phyloP scores from a whole-genome alignment of 2,113 vertebrate species.

The Daphoenositta chrysoptera region DNA sequence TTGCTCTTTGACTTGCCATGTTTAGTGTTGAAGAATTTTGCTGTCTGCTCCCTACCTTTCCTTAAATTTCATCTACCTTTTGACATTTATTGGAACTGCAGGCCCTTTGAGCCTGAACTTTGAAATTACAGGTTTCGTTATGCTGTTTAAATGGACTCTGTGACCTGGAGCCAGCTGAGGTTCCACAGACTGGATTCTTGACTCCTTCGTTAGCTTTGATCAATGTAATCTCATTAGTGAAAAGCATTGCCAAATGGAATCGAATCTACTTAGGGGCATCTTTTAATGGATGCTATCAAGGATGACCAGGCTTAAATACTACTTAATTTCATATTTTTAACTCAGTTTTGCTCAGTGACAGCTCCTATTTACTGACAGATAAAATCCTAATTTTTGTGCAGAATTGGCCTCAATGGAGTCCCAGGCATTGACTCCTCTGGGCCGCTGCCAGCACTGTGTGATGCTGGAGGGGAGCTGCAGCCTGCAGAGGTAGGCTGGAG shows the following conservation, averaged over 20 bases:
- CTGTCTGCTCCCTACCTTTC: background rate
- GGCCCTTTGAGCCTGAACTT: background rate
- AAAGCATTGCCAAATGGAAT: constrained; percentile 36
- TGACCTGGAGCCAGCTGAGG: constrained; percentile 17
- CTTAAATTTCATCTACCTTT: background rate
- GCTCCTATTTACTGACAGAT: constrained; percentile 13
- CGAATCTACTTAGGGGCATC: background rate
- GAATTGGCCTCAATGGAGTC: background rate
- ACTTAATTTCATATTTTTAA: constrained; percentile 57
- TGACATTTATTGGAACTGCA: constrained; percentile 8
- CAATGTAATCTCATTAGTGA: constrained; percentile 37
- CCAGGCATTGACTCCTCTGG: background rate
- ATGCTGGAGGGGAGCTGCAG: background rate
- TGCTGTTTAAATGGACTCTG: background rate
- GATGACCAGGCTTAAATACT: constrained; percentile 20
- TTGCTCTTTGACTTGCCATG: background rate
- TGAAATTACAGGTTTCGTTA: constrained; percentile 18
- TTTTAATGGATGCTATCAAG: constrained; percentile 35
- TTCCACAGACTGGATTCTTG: constrained; percentile 6
- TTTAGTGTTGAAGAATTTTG: background rate
- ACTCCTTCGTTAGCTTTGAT: constrained; percentile 44
- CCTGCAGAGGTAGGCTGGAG: background rate
- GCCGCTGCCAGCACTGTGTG: background rate
- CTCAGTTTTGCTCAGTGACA: constrained; percentile 8
- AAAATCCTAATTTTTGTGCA: constrained; percentile 7